These are phyloP conservation scores for Esox masquinongy DNA, from an alignment of 2,797 vertebrate genomes.

Conservation along the genomic window DNA sequence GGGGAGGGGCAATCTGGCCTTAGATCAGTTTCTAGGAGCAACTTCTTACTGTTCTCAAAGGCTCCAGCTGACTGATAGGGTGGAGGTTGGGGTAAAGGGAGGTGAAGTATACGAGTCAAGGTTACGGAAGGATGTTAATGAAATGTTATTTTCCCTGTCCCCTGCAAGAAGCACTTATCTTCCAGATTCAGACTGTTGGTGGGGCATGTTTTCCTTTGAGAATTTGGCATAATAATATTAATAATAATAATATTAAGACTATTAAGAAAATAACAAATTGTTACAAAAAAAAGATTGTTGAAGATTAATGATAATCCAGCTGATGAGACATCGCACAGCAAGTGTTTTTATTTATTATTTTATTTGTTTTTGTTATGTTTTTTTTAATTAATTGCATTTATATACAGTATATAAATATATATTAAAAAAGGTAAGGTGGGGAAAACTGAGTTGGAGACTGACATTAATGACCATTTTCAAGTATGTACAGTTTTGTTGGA, in stretches of 20 bases:
- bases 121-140: conserved; percentile 40
- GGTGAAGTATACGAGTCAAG: conserved; percentile 32
- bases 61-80: conserved; percentile 43
- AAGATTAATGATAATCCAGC: conserved; percentile 72
- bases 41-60: conserved; percentile 57
- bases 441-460: conserved; percentile 56
- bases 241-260: conserved; percentile 58
- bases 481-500: conserved; percentile 66
- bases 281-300: conserved; percentile 59
- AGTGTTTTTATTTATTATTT: conserved; percentile 79
- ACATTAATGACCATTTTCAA: conserved; percentile 69
- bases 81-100: not conserved
- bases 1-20: conserved; percentile 43
- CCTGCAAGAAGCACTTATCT: conserved; percentile 71
- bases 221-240: conserved; percentile 76
- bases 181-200: conserved; percentile 72
- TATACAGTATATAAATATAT: conserved; percentile 53
- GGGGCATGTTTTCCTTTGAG: conserved; percentile 72
- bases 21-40: conserved; percentile 60
- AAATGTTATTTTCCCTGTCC: conserved; percentile 47
- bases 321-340: conserved; percentile 73
- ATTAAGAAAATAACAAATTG: conserved; percentile 58
- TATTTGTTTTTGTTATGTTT: conserved; percentile 58
- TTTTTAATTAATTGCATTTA: conserved; percentile 67
- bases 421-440: conserved; percentile 57